These are phyloP conservation scores for Acanthornis magna DNA, from an alignment of 2,797 vertebrate genomes.

Conservation along the genomic window DNA sequence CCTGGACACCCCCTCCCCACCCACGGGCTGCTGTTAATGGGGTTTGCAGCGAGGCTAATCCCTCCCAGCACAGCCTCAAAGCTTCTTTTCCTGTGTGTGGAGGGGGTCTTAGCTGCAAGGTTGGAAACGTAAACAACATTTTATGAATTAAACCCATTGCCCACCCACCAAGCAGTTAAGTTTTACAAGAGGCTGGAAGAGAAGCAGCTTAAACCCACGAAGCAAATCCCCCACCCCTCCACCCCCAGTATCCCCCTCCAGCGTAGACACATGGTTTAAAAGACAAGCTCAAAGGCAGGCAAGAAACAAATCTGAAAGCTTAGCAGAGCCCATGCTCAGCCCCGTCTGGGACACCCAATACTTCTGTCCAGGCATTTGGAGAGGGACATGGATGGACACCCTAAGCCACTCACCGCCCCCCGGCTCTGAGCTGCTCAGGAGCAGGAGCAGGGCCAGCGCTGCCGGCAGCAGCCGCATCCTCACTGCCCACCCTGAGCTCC, in stretches of 20 bases:
- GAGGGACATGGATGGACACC: rapidly evolving
- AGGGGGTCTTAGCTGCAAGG: neutral
- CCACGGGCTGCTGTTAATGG: rapidly evolving
- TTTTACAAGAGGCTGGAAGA: neutral
- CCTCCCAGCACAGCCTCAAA: neutral
- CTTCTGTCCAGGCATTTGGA: rapidly evolving
- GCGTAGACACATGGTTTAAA: neutral
- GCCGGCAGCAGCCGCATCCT: slow-evolving; percentile 3
- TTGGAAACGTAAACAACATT: neutral
- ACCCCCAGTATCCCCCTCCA: neutral
- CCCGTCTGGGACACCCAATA: rapidly evolving
- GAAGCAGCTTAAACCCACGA: neutral
- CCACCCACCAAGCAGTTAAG: rapidly evolving
- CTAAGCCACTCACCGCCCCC: neutral
- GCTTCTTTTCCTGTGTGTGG: rapidly evolving
- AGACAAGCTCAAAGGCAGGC: neutral
- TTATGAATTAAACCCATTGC: rapidly evolving
- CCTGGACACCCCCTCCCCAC: rapidly evolving
- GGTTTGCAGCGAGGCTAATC: neutral
- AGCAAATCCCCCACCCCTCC: rapidly evolving
- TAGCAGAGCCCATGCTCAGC: rapidly evolving
- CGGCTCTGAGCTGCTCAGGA: neutral
- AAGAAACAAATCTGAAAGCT: neutral
- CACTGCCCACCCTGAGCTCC: rapidly evolving
- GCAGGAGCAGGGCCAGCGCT: neutral